A percentile compares a stretch with the other conserved stretches of the same genome.
These are phyloP conservation scores for Diadophis punctatus DNA, from an alignment of 2,113 vertebrate species.

Conservation along the genomic window DNA sequence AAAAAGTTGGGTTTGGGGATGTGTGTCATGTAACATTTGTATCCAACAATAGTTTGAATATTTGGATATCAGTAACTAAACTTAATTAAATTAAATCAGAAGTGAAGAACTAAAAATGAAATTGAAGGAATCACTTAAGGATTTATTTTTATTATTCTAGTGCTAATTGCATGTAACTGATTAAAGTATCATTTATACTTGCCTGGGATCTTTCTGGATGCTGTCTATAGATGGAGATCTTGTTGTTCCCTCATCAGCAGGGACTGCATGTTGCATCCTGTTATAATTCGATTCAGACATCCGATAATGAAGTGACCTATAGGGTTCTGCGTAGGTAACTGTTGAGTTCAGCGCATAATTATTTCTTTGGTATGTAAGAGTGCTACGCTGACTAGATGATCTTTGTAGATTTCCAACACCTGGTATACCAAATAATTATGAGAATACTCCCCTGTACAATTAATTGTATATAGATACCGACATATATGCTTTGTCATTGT, in stretches of 20 bases:
- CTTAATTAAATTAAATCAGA: neutral
- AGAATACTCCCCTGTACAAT: constrained; percentile 7
- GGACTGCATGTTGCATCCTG: constrained; percentile 67
- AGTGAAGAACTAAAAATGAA: neutral
- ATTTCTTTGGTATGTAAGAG: constrained; percentile 94
- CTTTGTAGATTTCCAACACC: constrained; percentile 91
- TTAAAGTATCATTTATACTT: constrained; percentile 39
- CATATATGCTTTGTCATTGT: neutral
- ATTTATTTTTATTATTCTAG: neutral
- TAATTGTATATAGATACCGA: too few relatives aligned
- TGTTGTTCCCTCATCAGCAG: constrained; percentile 80
- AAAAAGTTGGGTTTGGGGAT: neutral
- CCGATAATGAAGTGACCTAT: constrained; percentile 79
- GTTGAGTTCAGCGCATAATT: constrained; percentile 81
- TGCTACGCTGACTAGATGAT: constrained; percentile 88
- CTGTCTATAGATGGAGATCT: constrained; percentile 95
- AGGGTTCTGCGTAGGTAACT: constrained; percentile 84
- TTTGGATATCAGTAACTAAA: neutral
- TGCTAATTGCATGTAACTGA: accelerated
- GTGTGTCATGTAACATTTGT: neutral
- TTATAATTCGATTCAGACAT: constrained; percentile 77
- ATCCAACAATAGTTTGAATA: neutral
- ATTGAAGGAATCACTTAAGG: neutral
- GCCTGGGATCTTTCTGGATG: constrained; percentile 98
- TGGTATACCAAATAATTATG: constrained; percentile 58